Base-by-base conservation (phyloP, 2,797 vertebrate species). In the Clarias pachynema region DNA sequence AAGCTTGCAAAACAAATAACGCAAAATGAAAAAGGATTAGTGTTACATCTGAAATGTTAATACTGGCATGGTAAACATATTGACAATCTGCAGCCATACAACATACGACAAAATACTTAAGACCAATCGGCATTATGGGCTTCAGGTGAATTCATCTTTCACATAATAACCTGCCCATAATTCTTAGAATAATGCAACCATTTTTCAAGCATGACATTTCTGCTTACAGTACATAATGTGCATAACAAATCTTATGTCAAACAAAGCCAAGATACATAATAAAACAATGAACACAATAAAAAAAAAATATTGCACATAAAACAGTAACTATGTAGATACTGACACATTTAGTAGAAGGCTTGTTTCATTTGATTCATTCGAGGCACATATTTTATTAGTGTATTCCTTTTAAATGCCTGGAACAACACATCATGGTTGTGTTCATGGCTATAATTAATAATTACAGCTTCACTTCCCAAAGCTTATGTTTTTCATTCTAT, bases 351-450 rank as follows among this genome's bases (percentile, higher is more conserved):
- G 10, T 59, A 31, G 26, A 75, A 62, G 24, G 40, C 40, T 57
- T 79, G 49, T 22, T 69, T 40, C 22, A 1, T 69, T 53, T 44
- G 63, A 59, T 69, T 57, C 15, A 0, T 69, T 53, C 40, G 63
- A 59, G 49, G 83, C 74, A 84, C 16, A 8, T 5, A 59, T 69
- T 22, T 26, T 1, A 40, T 59, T 31, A 57, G 7, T 26, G 26
- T 65, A n/a, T 65, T n/a, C 18, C 34, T 20, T 84, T 78, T 44
- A n/a, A 84, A n/a, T 40, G 9, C 22, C 49, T 79, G 53, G 10
- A 9, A 68, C 49, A 9, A 53, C 72, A n/a, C 16, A 22, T 18
- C 75, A 79, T 26, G 1, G 12, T n/a, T 16, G 22, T 49, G 34
- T 68, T 56, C 18, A 31, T 29, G n/a, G 26, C 34, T 3, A 29